phyloP scores from a whole-genome alignment of 2,888 invertebrate genomes.

The Gerris lacustris region DNA sequence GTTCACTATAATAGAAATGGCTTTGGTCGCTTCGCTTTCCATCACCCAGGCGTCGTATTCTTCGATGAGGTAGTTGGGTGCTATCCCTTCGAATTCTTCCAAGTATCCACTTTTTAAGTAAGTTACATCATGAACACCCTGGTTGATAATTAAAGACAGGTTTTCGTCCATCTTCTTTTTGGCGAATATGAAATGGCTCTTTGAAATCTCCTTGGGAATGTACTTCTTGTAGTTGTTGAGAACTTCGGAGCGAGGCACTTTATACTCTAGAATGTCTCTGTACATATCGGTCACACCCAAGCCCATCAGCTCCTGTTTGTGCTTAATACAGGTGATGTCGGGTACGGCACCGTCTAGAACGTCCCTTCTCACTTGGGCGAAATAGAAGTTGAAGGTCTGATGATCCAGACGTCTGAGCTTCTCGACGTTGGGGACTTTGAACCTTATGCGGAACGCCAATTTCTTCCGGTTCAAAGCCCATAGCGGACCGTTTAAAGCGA shows the following conservation, averaged over 20 bases:
- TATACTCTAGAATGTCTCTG: conserved; percentile 65
- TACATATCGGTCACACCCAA: conserved; percentile 80
- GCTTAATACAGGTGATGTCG: conserved; percentile 48
- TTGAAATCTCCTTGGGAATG: conserved; percentile 65
- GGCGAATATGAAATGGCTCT: conserved; percentile 60
- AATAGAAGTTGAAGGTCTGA: conserved; percentile 71
- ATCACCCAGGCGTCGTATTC: conserved; percentile 56
- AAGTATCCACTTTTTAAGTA: conserved; percentile 69
- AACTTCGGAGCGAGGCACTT: conserved; percentile 51
- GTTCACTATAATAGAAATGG: conserved; percentile 56
- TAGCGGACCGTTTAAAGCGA: conserved; percentile 50
- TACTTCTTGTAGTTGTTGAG: conserved; percentile 70
- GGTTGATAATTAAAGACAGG: conserved; percentile 43
- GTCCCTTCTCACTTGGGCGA: conserved; percentile 71
- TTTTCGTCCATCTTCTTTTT: conserved; percentile 61
- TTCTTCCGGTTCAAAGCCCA: conserved; percentile 40
- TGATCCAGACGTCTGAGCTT: conserved; percentile 54
- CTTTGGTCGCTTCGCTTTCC: conserved; percentile 76
- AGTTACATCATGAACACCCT: conserved; percentile 45
- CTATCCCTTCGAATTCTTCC: conserved; percentile 64
- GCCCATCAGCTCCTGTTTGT: conserved; percentile 65
- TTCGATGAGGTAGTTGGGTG: conserved; percentile 70
- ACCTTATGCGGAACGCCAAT: conserved; percentile 65
- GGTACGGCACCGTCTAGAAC: conserved; percentile 65
- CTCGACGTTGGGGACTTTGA: conserved; percentile 54